Conservation (phyloP, 2,888 invertebrate species). For the Synergus itoensis region DNA sequence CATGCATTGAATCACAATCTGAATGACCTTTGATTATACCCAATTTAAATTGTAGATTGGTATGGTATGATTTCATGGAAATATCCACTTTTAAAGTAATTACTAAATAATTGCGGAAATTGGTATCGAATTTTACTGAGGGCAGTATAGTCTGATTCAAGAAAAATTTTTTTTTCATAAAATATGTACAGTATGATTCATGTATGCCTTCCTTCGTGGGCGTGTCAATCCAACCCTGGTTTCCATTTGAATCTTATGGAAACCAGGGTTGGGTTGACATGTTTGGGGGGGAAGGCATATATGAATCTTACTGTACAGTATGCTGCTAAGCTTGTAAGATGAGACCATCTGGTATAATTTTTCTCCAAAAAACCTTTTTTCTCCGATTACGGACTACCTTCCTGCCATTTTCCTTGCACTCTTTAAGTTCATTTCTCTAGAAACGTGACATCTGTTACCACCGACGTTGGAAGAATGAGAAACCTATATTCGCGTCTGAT, state of each 20-base stretch:
- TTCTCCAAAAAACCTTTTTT: neutral
- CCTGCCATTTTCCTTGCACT: neutral
- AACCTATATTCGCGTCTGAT: slow-evolving; percentile 2
- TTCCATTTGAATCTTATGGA: too few relatives aligned
- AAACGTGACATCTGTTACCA: slow-evolving; percentile 27
- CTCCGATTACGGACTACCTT: neutral
- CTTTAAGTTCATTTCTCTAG: slow-evolving; percentile 13
- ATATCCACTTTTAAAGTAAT: too few relatives aligned
- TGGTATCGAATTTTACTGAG: too few relatives aligned
- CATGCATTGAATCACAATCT: neutral
- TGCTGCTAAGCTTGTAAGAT: neutral
- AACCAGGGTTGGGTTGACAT: too few relatives aligned
- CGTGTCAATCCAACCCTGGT: too few relatives aligned
- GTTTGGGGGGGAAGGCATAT: too few relatives aligned
- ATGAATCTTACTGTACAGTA: too few relatives aligned
- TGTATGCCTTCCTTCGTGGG: too few relatives aligned
- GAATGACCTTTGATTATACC: neutral
- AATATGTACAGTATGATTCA: neutral
- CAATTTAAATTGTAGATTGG: neutral
- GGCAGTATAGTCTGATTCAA: too few relatives aligned
- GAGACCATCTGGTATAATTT: neutral
- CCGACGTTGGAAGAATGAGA: slow-evolving; percentile 19
- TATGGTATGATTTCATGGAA: neutral
- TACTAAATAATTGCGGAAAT: too few relatives aligned
- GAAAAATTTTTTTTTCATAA: neutral